Conservation (phyloP, 2,797 vertebrate species). For the Steatocranus sp. region DNA sequence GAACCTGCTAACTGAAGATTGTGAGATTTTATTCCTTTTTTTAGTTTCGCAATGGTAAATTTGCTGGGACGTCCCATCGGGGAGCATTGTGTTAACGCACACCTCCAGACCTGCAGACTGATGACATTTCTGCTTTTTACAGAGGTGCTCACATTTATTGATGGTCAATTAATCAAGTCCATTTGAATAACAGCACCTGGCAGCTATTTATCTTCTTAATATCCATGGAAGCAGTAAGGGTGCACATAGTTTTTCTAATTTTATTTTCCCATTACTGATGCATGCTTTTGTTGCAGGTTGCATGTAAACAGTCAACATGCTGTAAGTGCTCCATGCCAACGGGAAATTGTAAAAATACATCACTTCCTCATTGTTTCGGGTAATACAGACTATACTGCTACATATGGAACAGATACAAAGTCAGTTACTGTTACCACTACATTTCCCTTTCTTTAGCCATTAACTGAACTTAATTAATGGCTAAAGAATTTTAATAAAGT, state of each 20-base stretch:
- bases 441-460: neutral
- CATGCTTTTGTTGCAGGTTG: neutral
- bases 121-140: neutral
- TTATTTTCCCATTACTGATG: neutral
- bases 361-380: neutral
- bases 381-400: neutral
- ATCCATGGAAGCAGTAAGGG: neutral
- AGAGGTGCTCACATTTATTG: neutral
- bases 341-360: neutral
- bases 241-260: neutral
- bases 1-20: neutral
- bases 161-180: neutral
- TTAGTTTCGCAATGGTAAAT: neutral
- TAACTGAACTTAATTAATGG: neutral
- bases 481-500: neutral
- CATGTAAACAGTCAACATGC: neutral
- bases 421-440: neutral
- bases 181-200: neutral
- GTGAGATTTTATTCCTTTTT: neutral
- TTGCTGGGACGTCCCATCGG: neutral
- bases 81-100: neutral
- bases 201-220: neutral
- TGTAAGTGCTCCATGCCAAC: neutral
- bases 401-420: neutral
- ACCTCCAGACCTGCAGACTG: neutral